Conservation (phyloP, 2,113 vertebrate species). For the Heteronetta atricapilla region DNA sequence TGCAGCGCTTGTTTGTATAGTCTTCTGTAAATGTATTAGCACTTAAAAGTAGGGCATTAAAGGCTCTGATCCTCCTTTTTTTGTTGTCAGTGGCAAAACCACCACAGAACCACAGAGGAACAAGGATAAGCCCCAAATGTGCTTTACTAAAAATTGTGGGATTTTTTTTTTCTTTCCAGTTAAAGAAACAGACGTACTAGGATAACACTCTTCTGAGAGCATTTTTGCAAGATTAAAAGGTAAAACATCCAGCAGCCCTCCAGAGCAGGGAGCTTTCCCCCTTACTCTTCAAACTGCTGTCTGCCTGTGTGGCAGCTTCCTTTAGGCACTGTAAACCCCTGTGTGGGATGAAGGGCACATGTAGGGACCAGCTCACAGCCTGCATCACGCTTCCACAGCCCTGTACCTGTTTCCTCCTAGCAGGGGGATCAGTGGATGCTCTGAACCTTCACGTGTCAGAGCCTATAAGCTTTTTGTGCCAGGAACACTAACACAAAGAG, state of each 20-base stretch:
- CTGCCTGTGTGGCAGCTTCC: background rate
- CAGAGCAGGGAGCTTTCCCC: background rate
- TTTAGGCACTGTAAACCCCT: background rate
- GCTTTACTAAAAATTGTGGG: background rate
- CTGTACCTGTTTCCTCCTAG: background rate
- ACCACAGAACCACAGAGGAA: background rate
- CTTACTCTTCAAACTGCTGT: background rate
- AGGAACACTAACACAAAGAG: background rate
- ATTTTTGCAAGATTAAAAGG: background rate
- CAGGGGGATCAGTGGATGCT: background rate
- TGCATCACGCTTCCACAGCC: background rate
- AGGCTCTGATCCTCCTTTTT: background rate
- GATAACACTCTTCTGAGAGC: background rate
- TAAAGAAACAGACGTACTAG: background rate
- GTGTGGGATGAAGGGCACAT: background rate
- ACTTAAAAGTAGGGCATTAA: conserved; percentile 41
- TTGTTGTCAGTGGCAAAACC: conserved; percentile 26
- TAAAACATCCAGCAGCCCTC: background rate
- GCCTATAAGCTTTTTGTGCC: background rate
- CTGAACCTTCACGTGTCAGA: background rate
- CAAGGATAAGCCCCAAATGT: background rate
- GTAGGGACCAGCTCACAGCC: background rate
- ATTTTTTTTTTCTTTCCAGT: background rate
- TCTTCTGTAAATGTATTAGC: conserved; percentile 40
- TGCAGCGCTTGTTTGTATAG: conserved; percentile 43